Conservation (phyloP, 1,140 invertebrate genomes). For the Solenopsis fugax region DNA sequence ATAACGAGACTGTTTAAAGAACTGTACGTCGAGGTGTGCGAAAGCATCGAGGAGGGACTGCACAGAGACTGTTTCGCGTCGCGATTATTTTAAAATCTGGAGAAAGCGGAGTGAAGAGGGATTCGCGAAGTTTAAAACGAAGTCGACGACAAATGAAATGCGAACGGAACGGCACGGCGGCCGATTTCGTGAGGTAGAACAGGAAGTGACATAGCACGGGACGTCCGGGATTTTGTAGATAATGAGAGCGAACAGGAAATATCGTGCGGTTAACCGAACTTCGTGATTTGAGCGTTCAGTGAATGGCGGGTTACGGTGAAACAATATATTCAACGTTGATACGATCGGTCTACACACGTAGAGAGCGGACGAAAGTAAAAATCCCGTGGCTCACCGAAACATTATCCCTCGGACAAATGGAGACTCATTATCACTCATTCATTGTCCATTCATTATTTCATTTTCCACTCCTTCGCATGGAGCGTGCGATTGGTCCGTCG, state of each 20-base stretch:
- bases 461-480: neutral
- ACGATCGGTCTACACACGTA: neutral
- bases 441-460: constrained; percentile 39
- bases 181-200: constrained; percentile 73
- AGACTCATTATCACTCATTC: constrained; percentile 35
- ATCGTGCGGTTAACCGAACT: constrained; percentile 82
- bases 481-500: neutral
- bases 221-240: constrained; percentile 81
- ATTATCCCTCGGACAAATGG: constrained; percentile 17
- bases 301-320: constrained; percentile 50
- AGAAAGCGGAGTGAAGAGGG: neutral
- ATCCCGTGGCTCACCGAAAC: constrained; percentile 16
- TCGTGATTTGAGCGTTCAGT: constrained; percentile 65
- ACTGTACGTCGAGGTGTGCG: neutral
- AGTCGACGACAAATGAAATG: neutral
- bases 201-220: constrained; percentile 79
- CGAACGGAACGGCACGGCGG: constrained; percentile 47
- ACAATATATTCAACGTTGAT: constrained; percentile 36
- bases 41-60: neutral
- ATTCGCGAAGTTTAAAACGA: neutral
- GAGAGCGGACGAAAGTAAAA: constrained; percentile 47
- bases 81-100: neutral
- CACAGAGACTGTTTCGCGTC: neutral
- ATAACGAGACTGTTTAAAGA: constrained; percentile 19
- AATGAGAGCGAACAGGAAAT: constrained; percentile 79